Conservation (phyloP, 2,888 invertebrate genomes). For the Spisula solida region DNA sequence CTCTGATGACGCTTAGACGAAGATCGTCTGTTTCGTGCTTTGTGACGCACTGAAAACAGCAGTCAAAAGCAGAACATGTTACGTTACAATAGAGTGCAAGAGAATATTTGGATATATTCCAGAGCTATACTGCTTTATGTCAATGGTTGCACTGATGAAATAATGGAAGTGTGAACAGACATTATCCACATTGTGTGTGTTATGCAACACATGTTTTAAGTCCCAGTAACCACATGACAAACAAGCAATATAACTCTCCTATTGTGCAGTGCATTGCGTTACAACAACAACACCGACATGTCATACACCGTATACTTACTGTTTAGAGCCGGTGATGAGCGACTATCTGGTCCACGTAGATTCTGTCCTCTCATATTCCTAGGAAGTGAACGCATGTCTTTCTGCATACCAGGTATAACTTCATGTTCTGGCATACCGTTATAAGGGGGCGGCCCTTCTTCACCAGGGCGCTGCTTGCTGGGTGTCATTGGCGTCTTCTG, state of each 20-base stretch:
- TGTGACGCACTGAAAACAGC: conserved; percentile 43
- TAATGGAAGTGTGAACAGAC: not conserved
- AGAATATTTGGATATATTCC: not conserved
- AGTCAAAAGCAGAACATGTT: conserved; percentile 24
- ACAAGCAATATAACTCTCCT: conserved; percentile 49
- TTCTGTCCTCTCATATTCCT: conserved; percentile 66
- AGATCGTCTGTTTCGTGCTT: conserved; percentile 7
- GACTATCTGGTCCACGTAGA: conserved; percentile 72
- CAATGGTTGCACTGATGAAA: not conserved
- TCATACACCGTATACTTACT: conserved; percentile 68
- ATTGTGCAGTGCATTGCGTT: conserved; percentile 59
- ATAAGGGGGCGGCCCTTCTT: conserved; percentile 81
- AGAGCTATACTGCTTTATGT: conserved; percentile 36
- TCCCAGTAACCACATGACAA: not conserved
- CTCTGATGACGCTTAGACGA: conserved; percentile 41
- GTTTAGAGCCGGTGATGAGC: conserved; percentile 77
- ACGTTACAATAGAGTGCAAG: conserved; percentile 24
- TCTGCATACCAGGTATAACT: conserved; percentile 60
- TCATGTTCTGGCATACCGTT: conserved; percentile 71
- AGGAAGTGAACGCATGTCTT: conserved; percentile 63
- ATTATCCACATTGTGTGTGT: too few species aligned
- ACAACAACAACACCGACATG: not conserved
- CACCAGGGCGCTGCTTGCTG: conserved; percentile 73
- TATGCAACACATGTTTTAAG: too few species aligned
- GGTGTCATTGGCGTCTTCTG: conserved; percentile 66